Conservation (phyloP, 2,888 invertebrate species). For the Gastracanthus pulcherrimus region DNA sequence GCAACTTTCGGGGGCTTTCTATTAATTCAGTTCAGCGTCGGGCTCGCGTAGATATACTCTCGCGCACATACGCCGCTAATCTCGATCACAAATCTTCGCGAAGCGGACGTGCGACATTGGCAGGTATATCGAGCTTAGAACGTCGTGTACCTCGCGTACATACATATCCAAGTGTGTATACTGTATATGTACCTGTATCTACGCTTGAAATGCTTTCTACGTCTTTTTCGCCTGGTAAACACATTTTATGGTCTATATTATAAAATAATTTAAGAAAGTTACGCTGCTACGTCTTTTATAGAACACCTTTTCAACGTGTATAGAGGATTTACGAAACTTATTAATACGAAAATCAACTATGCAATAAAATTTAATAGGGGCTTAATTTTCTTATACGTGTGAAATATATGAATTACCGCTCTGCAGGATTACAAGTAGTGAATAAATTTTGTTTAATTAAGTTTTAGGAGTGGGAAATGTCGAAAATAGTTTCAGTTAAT, state of each 20-base stretch:
- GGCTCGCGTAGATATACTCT: too few species aligned
- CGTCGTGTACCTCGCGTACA: conserved; percentile 42
- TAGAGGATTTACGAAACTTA: background rate
- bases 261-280: conserved; percentile 2
- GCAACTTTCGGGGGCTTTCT: conserved; percentile 58
- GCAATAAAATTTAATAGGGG: background rate
- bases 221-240: conserved; percentile 7
- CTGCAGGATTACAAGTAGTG: background rate
- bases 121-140: conserved; percentile 59
- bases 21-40: conserved; percentile 62
- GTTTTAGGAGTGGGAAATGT: background rate
- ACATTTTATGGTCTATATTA: background rate
- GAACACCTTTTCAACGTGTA: background rate
- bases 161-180: background rate
- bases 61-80: conserved; percentile 62
- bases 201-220: background rate
- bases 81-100: conserved; percentile 66
- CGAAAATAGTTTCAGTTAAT: too few species aligned
- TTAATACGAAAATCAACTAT: background rate
- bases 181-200: too few species aligned
- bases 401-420: background rate
- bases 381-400: background rate
- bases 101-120: conserved; percentile 66
- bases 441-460: background rate
- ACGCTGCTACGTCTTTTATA: background rate